These are phyloP conservation scores for Microtus richardsoni DNA, from an alignment of 2,113 vertebrate species.

Conservation along the genomic window DNA sequence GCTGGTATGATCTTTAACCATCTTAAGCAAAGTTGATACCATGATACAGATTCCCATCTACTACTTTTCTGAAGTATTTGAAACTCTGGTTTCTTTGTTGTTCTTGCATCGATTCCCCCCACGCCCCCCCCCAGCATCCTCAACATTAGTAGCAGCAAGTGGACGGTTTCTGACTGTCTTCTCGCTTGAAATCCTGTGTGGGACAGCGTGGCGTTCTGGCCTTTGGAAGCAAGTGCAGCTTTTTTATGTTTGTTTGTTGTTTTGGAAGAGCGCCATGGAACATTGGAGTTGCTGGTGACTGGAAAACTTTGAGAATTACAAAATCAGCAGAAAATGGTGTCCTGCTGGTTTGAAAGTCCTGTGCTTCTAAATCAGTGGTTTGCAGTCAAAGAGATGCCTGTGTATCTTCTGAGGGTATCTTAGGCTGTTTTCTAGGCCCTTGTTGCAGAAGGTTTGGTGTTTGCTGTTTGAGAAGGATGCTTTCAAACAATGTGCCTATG, in stretches of 20 bases:
- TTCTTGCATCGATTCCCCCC: background rate
- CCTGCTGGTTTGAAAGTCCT: slow-evolving; percentile 59
- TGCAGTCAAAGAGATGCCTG: background rate
- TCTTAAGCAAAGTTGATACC: slow-evolving; percentile 24
- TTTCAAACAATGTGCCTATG: slow-evolving; percentile 4
- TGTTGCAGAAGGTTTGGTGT: background rate
- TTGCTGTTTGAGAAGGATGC: background rate
- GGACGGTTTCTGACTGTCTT: slow-evolving; percentile 24
- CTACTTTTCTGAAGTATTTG: slow-evolving; percentile 38
- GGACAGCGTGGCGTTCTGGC: slow-evolving; percentile 32
- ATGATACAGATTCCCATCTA: background rate
- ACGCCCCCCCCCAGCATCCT: background rate
- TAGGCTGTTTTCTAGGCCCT: slow-evolving; percentile 40
- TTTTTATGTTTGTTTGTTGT: slow-evolving; percentile 11
- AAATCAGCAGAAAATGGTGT: slow-evolving; percentile 60
- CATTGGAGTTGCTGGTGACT: slow-evolving; percentile 51
- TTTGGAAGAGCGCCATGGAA: slow-evolving; percentile 43
- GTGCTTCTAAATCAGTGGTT: slow-evolving; percentile 35
- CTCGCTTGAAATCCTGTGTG: slow-evolving; percentile 12
- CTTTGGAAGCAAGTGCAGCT: slow-evolving; percentile 25
- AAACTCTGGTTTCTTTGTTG: slow-evolving; percentile 23
- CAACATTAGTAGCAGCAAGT: background rate
- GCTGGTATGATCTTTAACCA: background rate
- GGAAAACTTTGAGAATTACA: slow-evolving; percentile 65
- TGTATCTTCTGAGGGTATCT: slow-evolving; percentile 6